Conservation (phyloP, 2,113 vertebrate species). For the Terrapene triunguis region DNA sequence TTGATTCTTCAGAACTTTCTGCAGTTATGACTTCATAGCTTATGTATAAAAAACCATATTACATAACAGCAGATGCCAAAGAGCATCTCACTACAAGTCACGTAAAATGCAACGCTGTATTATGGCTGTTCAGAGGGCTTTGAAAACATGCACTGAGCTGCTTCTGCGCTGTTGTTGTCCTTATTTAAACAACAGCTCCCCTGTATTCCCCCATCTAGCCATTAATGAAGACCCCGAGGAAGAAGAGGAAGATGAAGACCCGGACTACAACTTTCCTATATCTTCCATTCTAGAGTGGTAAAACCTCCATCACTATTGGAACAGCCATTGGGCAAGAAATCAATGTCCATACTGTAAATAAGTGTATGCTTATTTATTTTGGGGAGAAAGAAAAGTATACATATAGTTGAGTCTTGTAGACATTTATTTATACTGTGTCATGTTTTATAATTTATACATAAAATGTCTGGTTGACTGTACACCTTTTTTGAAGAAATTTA, state of each 20-base stretch:
- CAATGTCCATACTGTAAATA: conserved; percentile 99
- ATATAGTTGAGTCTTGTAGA: conserved; percentile 98
- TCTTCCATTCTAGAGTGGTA: conserved; percentile 98
- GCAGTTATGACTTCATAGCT: conserved; percentile 90
- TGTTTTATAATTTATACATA: conserved; percentile 99
- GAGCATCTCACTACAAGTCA: conserved; percentile 86
- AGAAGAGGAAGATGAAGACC: conserved; percentile 96
- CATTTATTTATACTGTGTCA: conserved; percentile 99
- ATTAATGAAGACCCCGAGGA: conserved; percentile 98
- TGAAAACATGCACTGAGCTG: conserved; percentile 91
- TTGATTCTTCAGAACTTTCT: conserved; percentile 89
- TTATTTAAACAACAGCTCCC: conserved; percentile 99
- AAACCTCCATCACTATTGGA: conserved; percentile 86
- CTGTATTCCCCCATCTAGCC: conserved; percentile 99
- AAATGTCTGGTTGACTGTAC: conserved; percentile 97
- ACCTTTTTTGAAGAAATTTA: conserved; percentile 99
- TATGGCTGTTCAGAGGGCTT: conserved; percentile 89
- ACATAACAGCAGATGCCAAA: conserved; percentile 87
- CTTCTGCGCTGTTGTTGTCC: conserved; percentile 96
- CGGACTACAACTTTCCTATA: conserved; percentile 98
- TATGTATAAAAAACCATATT: conserved; percentile 83
- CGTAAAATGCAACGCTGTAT: conserved; percentile 84
- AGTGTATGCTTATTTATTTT: conserved; percentile 99
- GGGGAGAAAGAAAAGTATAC: conserved; percentile 94
- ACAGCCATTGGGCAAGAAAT: conserved; percentile 89